Evolutionary conservation across 1,140 invertebrate species (phyloP), one percentile per base, ranked within the genome.

Genomic region (Drusus annulatus): DNA sequence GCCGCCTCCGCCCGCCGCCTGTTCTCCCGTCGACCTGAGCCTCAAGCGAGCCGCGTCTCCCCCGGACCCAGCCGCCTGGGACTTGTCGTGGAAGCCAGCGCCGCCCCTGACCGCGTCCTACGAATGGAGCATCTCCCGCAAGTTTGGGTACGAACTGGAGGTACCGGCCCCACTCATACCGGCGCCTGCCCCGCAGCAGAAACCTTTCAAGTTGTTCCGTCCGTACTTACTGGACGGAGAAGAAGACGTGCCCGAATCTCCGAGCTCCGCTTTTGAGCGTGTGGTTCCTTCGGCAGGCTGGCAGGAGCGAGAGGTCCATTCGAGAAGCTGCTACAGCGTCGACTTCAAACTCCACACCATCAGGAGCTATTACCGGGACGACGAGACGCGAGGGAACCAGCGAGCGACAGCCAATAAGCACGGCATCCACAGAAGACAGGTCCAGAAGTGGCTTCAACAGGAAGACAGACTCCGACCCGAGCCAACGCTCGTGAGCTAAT

Each of bases 401-500:
- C 90, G 95, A 16, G 94, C 95, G 0, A 96, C 95, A 1, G 95
- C 95, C 4, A 91, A 95, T n/a, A n/a, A n/a, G n/a, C n/a, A n/a
- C n/a, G n/a, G n/a, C 17, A 96, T 96, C 69, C 95, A 96, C 86
- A 90, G 95, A 10, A 90, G 95, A 45, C 95, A 96, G 86, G 96
- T 96, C 75, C 95, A 96, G 87, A 96, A 96, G 89, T 97, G 95
- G 95, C 86, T 97, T 74, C 95, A 96, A 87, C 94, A 93, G 83
- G 95, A 96, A 86, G n/a, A n/a, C n/a, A n/a, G n/a, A n/a, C n/a
- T n/a, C n/a, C n/a, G n/a, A n/a, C n/a, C n/a, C n/a, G n/a, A n/a
- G n/a, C 0, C 91, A 92, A 50, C 88, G 90, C 21, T 54, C 2
- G 71, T 75, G 71, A 75, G 71, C 71, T 75, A 28, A 50, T 45